These are phyloP conservation scores for Hippopotamus amphibius DNA, from an alignment of 2,113 vertebrate species.

Conservation along the genomic window DNA sequence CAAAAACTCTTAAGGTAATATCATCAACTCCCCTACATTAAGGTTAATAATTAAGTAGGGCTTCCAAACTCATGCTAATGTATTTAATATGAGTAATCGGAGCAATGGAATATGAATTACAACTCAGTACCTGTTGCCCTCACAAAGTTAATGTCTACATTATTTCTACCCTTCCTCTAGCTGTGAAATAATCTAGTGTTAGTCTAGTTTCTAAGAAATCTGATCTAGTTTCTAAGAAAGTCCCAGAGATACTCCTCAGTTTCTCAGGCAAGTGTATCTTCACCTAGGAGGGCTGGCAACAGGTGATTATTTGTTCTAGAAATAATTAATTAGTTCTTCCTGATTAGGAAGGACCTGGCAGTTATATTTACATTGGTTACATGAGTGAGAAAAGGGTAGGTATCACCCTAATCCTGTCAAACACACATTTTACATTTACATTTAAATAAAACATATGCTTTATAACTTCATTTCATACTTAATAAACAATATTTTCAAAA, in stretches of 20 bases:
- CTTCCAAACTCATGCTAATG: slow-evolving; percentile 66
- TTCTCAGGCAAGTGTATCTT: neutral
- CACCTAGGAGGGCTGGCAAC: neutral
- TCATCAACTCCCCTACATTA: slow-evolving; percentile 70
- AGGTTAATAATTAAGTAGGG: slow-evolving; percentile 73
- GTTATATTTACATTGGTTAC: neutral
- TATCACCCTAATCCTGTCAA: neutral
- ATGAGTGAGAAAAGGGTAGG: neutral
- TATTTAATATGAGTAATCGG: slow-evolving; percentile 70
- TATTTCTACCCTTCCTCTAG: slow-evolving; percentile 25
- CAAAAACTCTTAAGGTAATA: slow-evolving; percentile 70
- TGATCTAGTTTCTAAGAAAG: neutral
- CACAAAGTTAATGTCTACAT: slow-evolving; percentile 59
- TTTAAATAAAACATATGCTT: neutral
- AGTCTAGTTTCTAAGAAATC: neutral
- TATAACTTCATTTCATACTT: neutral
- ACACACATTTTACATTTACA: neutral
- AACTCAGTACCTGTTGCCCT: slow-evolving; percentile 54
- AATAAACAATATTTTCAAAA: neutral
- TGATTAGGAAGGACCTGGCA: neutral
- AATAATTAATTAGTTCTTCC: neutral
- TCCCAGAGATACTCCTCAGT: neutral
- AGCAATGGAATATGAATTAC: slow-evolving; percentile 71
- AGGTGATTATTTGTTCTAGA: neutral
- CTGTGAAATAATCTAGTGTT: slow-evolving; percentile 36